These are phyloP conservation scores for Brachionus koreanus DNA, from an alignment of 1,140 invertebrate species.

Conservation along the genomic window DNA sequence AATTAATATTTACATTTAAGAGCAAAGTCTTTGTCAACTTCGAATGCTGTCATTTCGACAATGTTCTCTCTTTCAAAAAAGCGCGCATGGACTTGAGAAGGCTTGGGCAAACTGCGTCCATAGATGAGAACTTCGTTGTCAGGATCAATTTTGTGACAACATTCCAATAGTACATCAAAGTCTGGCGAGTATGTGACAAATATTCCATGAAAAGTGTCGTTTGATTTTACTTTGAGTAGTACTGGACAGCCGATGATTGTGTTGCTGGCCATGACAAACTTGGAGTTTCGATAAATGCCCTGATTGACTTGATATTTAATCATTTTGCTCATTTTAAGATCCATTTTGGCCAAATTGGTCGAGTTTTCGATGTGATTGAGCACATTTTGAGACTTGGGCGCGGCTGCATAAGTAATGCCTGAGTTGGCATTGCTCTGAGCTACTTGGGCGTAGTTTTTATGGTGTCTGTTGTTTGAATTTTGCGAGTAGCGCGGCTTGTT, in stretches of 20 bases:
- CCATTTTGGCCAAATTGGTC: conserved; percentile 32
- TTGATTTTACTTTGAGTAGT: conserved; percentile 25
- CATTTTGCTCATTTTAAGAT: background rate
- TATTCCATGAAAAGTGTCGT: conserved; percentile 43
- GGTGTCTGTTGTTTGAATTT: background rate
- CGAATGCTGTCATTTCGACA: conserved; percentile 23
- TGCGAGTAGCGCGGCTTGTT: background rate
- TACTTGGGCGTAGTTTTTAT: conserved; percentile 1
- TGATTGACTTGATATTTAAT: background rate
- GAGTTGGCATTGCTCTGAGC: background rate
- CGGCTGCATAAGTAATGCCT: background rate
- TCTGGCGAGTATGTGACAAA: conserved; percentile 42
- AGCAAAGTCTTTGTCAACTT: conserved; percentile 42
- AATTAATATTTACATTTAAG: background rate
- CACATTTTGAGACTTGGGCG: background rate
- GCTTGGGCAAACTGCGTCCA: conserved; percentile 29
- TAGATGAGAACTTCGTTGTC: conserved; percentile 37
- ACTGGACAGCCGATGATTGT: conserved; percentile 38
- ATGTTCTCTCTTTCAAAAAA: conserved; percentile 39
- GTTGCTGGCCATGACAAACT: conserved; percentile 16
- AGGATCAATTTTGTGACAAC: conserved; percentile 33
- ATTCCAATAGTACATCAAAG: conserved; percentile 29
- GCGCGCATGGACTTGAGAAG: background rate
- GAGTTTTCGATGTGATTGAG: conserved; percentile 3
- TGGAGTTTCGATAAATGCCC: conserved; percentile 20